Evolutionary conservation across 2,888 invertebrate genomes (phyloP).

Genomic region (Drosophila anomelani): DNA sequence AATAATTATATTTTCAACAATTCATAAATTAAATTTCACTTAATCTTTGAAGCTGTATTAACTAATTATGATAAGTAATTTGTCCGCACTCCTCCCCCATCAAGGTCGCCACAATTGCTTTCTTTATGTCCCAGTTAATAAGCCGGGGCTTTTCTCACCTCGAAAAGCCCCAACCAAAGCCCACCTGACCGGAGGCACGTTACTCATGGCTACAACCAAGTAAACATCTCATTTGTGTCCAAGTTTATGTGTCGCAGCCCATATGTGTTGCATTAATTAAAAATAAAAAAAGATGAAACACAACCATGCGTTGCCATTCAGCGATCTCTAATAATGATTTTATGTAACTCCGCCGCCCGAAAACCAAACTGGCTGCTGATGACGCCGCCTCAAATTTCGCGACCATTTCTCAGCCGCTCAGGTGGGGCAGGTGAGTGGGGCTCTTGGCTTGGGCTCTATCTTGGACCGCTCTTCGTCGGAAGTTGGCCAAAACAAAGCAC

Average conservation of each 20-base stretch:
- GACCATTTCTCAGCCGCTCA: constrained; percentile 26
- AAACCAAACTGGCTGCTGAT: constrained; percentile 26
- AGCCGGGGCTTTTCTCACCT: constrained; percentile 43
- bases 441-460: constrained; percentile 6
- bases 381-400: constrained; percentile 35
- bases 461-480: constrained; percentile 55
- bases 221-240: constrained; percentile 18
- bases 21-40: not conserved
- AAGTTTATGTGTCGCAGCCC: constrained; percentile 34
- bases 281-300: constrained; percentile 56
- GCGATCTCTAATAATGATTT: constrained; percentile 68
- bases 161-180: constrained; percentile 3
- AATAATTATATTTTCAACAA: not conserved
- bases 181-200: constrained; percentile 56
- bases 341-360: constrained; percentile 58
- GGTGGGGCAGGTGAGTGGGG: constrained; percentile 25
- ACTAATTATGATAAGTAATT: not conserved
- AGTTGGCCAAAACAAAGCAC: constrained; percentile 47
- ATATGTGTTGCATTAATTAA: constrained; percentile 73
- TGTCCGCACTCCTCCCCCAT: constrained; percentile 18
- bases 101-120: constrained; percentile 66
- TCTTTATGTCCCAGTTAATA: constrained; percentile 62
- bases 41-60: not conserved
- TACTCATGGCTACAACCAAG: constrained; percentile 47
- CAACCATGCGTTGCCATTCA: constrained; percentile 42